phyloP scores from a whole-genome alignment of 1,140 invertebrate species.

The Steinernema feltiae region DNA sequence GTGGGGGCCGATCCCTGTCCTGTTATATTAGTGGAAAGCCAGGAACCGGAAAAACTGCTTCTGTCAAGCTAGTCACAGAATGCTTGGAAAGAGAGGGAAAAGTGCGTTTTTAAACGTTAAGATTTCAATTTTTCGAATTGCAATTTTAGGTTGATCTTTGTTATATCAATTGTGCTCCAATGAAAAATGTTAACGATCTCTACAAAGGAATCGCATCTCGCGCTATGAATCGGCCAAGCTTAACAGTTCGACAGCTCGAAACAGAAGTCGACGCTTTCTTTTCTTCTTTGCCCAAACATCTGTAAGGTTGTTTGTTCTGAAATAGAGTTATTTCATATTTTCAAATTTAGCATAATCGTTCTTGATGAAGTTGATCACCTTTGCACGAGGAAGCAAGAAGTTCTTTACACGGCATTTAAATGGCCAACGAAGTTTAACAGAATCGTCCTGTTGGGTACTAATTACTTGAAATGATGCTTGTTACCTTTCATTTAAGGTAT shows the following conservation, averaged over 20 bases:
- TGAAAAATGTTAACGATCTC: conserved; percentile 63
- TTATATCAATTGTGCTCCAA: conserved; percentile 38
- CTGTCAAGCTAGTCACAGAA: conserved; percentile 65
- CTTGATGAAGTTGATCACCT: conserved; percentile 94
- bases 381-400: conserved; percentile 73
- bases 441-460: conserved; percentile 74
- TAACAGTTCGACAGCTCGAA: not conserved
- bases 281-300: conserved; percentile 50
- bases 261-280: conserved; percentile 18
- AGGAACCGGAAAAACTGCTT: conserved; percentile 90
- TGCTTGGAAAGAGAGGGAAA: conserved; percentile 62
- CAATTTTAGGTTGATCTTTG: conserved; percentile 4
- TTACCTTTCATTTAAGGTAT: conserved; percentile 62
- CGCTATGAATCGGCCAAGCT: conserved; percentile 36
- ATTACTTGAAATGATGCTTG: not conserved
- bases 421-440: conserved; percentile 73
- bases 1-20: conserved; percentile 69
- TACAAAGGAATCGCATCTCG: conserved; percentile 58
- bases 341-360: conserved; percentile 63
- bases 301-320: too few species aligned
- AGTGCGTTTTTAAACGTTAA: too few species aligned
- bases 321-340: conserved; percentile 58
- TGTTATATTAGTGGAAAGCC: conserved; percentile 89
- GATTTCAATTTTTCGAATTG: too few species aligned
- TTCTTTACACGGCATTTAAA: conserved; percentile 87